Evolutionary conservation across 2,113 vertebrate genomes (phyloP).

Genomic region (Onychostruthus taczanowskii): DNA sequence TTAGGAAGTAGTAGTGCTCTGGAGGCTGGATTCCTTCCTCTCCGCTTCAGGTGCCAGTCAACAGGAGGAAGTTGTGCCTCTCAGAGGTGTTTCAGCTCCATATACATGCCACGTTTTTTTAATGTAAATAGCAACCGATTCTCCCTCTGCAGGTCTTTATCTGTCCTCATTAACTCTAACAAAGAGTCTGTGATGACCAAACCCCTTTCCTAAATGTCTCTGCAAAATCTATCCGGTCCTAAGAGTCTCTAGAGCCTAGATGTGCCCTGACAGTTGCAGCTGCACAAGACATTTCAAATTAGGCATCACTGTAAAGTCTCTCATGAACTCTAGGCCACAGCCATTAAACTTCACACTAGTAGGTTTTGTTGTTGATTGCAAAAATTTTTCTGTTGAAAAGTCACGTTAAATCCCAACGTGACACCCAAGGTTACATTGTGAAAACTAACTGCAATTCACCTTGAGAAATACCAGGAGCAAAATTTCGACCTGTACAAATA

Average conservation of each 20-base stretch:
- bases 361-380: neutral
- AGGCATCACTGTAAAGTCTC: neutral
- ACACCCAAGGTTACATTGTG: neutral
- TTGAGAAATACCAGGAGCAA: neutral
- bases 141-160: neutral
- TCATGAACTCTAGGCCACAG: neutral
- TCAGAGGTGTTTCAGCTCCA: neutral
- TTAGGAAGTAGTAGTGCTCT: neutral
- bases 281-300: neutral
- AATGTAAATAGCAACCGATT: neutral
- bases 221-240: neutral
- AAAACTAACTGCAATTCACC: neutral
- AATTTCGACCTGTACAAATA: neutral
- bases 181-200: neutral
- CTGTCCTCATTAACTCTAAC: neutral
- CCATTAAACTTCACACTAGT: neutral
- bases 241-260: neutral
- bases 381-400: neutral
- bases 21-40: neutral
- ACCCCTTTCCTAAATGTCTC: neutral
- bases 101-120: neutral
- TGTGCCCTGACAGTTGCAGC: neutral
- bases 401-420: neutral
- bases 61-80: neutral
- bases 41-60: neutral